Percentiles rank a stretch among this genome's conserved stretches.
Evolutionary conservation across 2,797 vertebrate genomes (phyloP).

Genomic region (Poeciliopsis gracilis): DNA sequence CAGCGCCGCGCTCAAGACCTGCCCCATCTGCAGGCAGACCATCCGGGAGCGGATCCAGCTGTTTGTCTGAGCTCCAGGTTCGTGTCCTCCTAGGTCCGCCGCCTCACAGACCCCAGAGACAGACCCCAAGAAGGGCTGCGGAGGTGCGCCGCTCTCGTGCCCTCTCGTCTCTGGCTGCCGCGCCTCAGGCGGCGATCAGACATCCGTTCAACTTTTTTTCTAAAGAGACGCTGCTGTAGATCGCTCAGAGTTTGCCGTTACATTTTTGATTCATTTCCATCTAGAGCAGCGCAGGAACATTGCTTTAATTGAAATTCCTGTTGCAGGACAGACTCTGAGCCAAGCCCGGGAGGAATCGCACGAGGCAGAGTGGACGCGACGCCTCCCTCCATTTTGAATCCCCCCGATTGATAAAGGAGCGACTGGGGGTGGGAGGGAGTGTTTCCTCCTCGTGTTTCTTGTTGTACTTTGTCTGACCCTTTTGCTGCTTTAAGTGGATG

Average conservation of each 20-base stretch:
- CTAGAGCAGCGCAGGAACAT: conserved; percentile 18
- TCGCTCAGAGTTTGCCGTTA: conserved; percentile 39
- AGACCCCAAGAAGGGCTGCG: not conserved
- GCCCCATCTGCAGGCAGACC: conserved; percentile 96
- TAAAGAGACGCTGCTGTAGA: conserved; percentile 32
- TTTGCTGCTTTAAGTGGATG: conserved; percentile 73
- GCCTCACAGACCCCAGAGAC: conserved; percentile 4
- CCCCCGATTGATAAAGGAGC: conserved; percentile 21
- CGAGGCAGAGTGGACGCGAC: not conserved
- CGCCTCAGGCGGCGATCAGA: conserved; percentile 11
- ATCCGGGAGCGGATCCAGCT: conserved; percentile 95
- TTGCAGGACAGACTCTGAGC: conserved; percentile 12
- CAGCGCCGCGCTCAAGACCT: conserved; percentile 90
- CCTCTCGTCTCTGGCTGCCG: conserved; percentile 10
- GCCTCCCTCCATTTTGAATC: conserved; percentile 16
- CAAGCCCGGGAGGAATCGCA: conserved; percentile 12
- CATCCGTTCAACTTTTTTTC: conserved; percentile 24
- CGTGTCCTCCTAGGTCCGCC: conserved; percentile 8
- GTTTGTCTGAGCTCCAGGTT: conserved; percentile 84
- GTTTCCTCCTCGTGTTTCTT: conserved; percentile 21
- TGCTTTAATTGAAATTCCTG: conserved; percentile 17
- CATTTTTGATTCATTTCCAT: conserved; percentile 38
- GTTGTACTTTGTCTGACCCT: conserved; percentile 48
- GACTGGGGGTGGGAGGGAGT: not conserved
- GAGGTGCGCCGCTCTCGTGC: not conserved